Conservation (phyloP, 2,797 vertebrate genomes). For the Rhynchotus rufescens region DNA sequence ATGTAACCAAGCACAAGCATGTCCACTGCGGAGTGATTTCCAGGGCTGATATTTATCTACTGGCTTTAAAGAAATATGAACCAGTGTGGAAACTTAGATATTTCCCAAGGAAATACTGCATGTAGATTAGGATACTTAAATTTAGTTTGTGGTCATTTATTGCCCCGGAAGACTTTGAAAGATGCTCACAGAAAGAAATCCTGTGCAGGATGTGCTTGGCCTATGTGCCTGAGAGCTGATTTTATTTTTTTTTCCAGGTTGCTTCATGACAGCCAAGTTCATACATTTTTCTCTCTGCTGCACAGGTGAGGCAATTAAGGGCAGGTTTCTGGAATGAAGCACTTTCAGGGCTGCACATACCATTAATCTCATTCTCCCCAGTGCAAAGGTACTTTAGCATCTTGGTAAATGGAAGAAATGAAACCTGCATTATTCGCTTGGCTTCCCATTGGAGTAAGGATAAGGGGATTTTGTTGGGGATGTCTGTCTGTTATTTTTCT, state of each 20-base stretch:
- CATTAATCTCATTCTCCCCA: not conserved
- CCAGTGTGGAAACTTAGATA: not conserved
- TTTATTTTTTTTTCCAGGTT: not conserved
- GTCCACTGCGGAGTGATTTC: not conserved
- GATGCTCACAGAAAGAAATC: not conserved
- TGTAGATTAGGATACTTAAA: not conserved
- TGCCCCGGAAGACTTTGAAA: not conserved
- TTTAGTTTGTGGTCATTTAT: not conserved
- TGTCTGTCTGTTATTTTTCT: not conserved
- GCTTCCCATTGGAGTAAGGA: not conserved
- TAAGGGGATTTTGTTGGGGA: not conserved
- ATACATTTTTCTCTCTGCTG: not conserved
- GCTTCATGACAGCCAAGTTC: accelerated
- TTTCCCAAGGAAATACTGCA: not conserved
- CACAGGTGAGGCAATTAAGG: not conserved
- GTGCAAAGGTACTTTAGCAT: not conserved
- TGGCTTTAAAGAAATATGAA: not conserved
- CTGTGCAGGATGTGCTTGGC: too few relatives aligned
- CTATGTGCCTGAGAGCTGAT: not conserved
- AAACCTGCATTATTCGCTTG: not conserved
- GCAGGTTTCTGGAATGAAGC: not conserved
- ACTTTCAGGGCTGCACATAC: not conserved
- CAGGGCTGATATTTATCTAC: not conserved
- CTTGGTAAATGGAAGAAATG: not conserved
- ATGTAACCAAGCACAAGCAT: not conserved